Percentiles rank a stretch among this genome's conserved stretches.
These are phyloP conservation scores for Cyclopterus lumpus DNA, from an alignment of 2,797 vertebrate genomes.

Conservation along the genomic window DNA sequence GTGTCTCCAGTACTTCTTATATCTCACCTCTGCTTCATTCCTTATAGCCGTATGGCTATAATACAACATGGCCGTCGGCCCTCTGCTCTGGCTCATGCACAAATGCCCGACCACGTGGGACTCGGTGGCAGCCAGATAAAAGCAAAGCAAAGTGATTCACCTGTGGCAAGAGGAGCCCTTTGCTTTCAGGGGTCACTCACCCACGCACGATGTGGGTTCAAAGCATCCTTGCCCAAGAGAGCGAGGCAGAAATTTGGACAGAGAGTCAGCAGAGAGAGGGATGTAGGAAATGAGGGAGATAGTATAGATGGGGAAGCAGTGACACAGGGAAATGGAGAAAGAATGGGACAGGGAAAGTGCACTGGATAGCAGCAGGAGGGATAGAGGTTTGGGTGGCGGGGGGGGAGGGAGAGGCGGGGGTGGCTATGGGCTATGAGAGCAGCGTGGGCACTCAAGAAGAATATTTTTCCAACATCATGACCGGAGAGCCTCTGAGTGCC, in stretches of 20 bases:
- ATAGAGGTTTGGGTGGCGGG: conserved; percentile 8
- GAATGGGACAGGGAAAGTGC: conserved; percentile 51
- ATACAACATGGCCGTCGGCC: conserved; percentile 55
- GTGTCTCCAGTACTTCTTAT: conserved; percentile 6
- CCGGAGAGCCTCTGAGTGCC: conserved; percentile 58
- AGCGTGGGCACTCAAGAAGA: conserved; percentile 62
- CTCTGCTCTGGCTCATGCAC: conserved; percentile 48
- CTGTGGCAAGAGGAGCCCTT: conserved; percentile 67
- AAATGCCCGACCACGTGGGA: conserved; percentile 52
- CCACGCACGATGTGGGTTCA: conserved; percentile 66
- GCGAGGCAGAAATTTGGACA: conserved; percentile 18
- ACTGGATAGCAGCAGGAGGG: conserved; percentile 37
- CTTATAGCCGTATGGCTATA: conserved; percentile 66
- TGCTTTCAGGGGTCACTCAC: conserved; percentile 71
- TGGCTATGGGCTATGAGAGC: conserved; percentile 43
- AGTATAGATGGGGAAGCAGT: conserved; percentile 46
- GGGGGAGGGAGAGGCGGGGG: too few relatives aligned
- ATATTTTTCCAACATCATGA: conserved; percentile 67
- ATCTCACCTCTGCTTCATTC: conserved; percentile 68
- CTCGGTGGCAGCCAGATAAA: conserved; percentile 62
- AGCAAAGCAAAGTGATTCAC: conserved; percentile 76
- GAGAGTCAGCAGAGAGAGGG: conserved; percentile 5
- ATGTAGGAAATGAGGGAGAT: conserved; percentile 45
- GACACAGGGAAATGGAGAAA: conserved; percentile 65
- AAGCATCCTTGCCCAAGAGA: conserved; percentile 53